Evolutionary conservation across 2,113 vertebrate species (phyloP).

Genomic region (Ornithorhynchus anatinus): DNA sequence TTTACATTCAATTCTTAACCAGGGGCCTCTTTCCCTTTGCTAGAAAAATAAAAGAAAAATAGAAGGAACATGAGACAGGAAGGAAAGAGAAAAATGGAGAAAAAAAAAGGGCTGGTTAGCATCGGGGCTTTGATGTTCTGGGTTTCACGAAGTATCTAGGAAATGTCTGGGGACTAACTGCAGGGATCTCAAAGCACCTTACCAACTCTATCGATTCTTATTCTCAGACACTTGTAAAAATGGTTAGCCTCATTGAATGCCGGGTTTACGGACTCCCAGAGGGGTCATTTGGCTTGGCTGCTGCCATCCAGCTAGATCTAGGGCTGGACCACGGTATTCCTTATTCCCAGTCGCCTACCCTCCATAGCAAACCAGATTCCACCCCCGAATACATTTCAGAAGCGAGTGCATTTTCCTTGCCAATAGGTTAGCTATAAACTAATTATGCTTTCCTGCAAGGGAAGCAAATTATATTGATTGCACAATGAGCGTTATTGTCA

Average conservation of each 20-base stretch:
- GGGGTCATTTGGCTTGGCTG: background rate
- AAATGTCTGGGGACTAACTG: background rate
- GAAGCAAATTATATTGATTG: slow-evolving; percentile 53
- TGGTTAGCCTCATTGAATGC: background rate
- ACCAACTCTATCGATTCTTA: background rate
- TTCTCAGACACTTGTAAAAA: too few species aligned
- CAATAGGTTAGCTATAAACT: slow-evolving; percentile 24
- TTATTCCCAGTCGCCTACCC: background rate
- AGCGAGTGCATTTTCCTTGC: slow-evolving; percentile 1
- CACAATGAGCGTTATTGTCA: slow-evolving; percentile 52
- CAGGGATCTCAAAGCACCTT: background rate
- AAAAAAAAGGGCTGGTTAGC: background rate
- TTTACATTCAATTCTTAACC: background rate
- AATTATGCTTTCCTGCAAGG: slow-evolving; percentile 46
- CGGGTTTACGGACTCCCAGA: background rate
- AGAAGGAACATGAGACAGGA: background rate
- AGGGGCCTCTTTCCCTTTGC: background rate
- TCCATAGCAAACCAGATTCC: background rate
- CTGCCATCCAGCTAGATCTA: background rate
- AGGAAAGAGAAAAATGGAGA: background rate
- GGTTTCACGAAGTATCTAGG: background rate
- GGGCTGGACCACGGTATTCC: background rate
- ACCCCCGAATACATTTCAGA: slow-evolving; percentile 6
- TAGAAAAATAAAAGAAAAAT: background rate
- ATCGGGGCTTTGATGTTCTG: background rate